Evolutionary conservation across 1,140 invertebrate genomes (phyloP), one percentile per base, ranked within the genome.

Genomic region (Cepaea nemoralis): DNA sequence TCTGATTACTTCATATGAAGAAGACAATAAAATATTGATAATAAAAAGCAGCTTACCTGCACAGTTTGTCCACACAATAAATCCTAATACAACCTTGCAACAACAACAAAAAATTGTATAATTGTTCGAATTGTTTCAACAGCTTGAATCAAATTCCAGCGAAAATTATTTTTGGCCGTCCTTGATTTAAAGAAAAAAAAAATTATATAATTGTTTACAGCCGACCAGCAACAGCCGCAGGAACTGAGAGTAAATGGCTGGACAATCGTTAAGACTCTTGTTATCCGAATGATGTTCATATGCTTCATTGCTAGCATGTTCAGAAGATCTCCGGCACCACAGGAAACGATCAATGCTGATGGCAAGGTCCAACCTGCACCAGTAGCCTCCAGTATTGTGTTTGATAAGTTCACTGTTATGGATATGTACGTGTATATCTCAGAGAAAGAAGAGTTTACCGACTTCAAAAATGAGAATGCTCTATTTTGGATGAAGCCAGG

Each of bases 271-370:
- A 93, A 93, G 84, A 90, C 91, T 22, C 85, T 93, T 39, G 67
- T 90, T 3, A 93, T 98, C 71, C 93, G 97, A 86, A 97, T 95
- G 66, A 91, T 99, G 37, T 95, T 99, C 74, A 96, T 99, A 83
- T 99, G 99, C 92, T 97, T 98, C 86, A 95, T 99, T 19, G 96
- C 95, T 78, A 97, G 95, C 42, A 96, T 98, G 91, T 98, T 99
- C 91, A 93, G 96, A 83, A 92, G 88, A 76, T 80, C 82, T 19
- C 80, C 84, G 10, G 90, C 93, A 83, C 87, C 93, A 67, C 85
- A 87, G 78, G 87, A 92, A 31, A 88, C 84, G 83, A 83, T 12
- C 0, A 67, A 27, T n/a, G 1, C 84, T 84, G 90, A 84, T 74
- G 84, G 83, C 16, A 80, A 40, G 42, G 33, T 75, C 50, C 82